phyloP scores from a whole-genome alignment of 2,888 invertebrate species.

The Stenchaetothrips biformis region DNA sequence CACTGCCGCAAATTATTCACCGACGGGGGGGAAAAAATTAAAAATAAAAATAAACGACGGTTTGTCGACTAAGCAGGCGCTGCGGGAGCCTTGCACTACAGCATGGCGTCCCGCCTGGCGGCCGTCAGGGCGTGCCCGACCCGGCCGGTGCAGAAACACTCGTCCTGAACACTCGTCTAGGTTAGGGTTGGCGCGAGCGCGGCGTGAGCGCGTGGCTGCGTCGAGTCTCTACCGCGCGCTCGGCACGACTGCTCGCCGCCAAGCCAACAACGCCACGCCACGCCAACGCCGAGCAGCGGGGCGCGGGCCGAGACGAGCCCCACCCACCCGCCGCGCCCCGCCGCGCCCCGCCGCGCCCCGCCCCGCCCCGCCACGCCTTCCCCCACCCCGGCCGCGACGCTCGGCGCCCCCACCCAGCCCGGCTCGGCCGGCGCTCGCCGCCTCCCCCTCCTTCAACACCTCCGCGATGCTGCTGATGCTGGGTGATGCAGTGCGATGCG shows the following conservation, averaged over 20 bases:
- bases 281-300: no score
- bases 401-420: not conserved
- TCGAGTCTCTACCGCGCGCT: not conserved
- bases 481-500: not conserved
- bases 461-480: constrained; percentile 6
- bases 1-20: no score
- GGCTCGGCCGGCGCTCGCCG: not conserved
- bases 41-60: no score
- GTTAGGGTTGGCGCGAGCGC: not conserved
- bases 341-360: not conserved
- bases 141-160: not conserved
- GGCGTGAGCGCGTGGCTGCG: not conserved
- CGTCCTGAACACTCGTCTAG: not conserved
- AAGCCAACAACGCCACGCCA: no score
- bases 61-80: no score
- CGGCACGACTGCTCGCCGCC: no score
- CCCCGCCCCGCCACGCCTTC: not conserved
- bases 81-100: no score
- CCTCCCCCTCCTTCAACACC: not conserved
- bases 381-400: not conserved
- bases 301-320: not conserved
- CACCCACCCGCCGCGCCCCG: not conserved
- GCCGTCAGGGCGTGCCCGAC: not conserved
- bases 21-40: no score
- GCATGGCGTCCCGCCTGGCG: not conserved